phyloP scores from a whole-genome alignment of 2,113 vertebrate species.

The Dolichotis patagonum region DNA sequence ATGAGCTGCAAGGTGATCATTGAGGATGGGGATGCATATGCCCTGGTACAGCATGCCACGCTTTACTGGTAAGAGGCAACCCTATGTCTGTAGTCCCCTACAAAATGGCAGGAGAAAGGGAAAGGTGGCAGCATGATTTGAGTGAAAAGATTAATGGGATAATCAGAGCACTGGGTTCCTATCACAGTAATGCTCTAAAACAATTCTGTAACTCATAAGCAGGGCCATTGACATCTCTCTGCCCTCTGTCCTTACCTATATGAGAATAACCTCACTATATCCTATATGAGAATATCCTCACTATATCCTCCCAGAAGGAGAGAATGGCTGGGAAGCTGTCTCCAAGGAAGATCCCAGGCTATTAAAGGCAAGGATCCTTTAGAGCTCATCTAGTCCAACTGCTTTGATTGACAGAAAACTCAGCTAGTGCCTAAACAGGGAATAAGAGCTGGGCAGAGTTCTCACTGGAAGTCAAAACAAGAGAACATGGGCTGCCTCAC shows the following conservation, averaged over 20 bases:
- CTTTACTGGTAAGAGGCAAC: constrained; percentile 94
- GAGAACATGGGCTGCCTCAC: background rate
- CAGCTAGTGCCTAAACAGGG: background rate
- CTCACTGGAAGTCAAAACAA: background rate
- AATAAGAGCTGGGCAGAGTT: background rate
- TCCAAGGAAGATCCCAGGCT: background rate
- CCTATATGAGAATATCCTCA: background rate
- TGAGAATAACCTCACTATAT: background rate
- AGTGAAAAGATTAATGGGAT: background rate
- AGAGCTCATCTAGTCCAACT: background rate
- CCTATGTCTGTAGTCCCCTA: background rate
- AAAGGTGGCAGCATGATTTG: background rate
- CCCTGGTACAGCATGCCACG: constrained; percentile 93
- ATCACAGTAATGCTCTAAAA: background rate
- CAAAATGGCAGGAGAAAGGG: background rate
- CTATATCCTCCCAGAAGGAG: background rate
- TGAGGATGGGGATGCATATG: constrained; percentile 95
- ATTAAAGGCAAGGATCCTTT: constrained; percentile 16
- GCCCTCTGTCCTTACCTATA: background rate
- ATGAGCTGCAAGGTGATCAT: constrained; percentile 97
- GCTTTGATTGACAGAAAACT: background rate
- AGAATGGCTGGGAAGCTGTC: background rate
- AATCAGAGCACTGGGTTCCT: background rate
- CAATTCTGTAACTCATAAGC: background rate
- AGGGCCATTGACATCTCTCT: background rate